These are phyloP conservation scores for Bilobella aurantiaca DNA, from an alignment of 1,140 invertebrate species.

Conservation along the genomic window DNA sequence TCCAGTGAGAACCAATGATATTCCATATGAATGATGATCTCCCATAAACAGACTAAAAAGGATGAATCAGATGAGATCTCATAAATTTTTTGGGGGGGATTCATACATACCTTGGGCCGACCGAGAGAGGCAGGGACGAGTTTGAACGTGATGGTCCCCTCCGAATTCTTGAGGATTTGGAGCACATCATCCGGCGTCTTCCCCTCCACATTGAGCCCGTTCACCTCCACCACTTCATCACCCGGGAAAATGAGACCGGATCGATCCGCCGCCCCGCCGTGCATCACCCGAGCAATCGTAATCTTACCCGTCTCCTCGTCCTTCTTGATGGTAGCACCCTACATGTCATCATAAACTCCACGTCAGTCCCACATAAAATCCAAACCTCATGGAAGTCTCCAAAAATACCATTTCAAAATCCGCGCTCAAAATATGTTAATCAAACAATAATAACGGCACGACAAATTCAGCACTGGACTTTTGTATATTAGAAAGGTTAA, in stretches of 20 bases:
- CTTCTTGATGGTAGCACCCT: conserved; percentile 93
- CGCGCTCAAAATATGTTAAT: too few species aligned
- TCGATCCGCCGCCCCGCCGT: conserved; percentile 83
- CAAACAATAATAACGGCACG: too few species aligned
- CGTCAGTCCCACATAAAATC: neutral
- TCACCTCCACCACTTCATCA: conserved; percentile 92
- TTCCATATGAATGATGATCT: too few species aligned
- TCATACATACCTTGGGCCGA: too few species aligned
- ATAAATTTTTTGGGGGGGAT: too few species aligned
- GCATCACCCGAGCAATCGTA: conserved; percentile 84
- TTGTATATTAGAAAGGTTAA: too few species aligned
- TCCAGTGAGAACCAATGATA: too few species aligned
- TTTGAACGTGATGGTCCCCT: conserved; percentile 92
- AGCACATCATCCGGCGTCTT: conserved; percentile 87
- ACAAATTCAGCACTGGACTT: too few species aligned
- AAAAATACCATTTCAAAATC: too few species aligned
- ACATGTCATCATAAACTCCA: conserved; percentile 19
- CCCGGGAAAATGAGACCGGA: conserved; percentile 48
- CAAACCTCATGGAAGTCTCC: too few species aligned
- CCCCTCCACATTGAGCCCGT: conserved; percentile 82
- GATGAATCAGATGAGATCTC: too few species aligned
- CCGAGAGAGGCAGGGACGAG: conserved; percentile 78
- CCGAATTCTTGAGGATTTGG: conserved; percentile 57
- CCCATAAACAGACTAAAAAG: too few species aligned
- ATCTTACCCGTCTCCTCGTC: conserved; percentile 87